phyloP scores from a whole-genome alignment of 2,888 invertebrate genomes.

The Oasisia sp. region DNA sequence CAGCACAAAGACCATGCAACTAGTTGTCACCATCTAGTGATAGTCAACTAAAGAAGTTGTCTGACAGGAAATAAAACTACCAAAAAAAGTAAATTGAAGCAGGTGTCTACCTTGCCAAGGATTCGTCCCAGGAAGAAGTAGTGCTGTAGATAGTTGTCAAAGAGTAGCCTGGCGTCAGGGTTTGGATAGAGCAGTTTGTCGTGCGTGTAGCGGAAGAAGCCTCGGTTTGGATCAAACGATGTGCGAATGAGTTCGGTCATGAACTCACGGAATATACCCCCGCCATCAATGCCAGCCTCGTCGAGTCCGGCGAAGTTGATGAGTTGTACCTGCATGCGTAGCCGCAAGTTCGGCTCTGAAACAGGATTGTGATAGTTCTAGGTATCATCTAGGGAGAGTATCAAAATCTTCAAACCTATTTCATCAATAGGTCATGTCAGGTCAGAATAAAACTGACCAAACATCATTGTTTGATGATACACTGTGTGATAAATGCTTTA shows the following conservation, averaged over 20 bases:
- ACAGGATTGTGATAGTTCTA: not conserved
- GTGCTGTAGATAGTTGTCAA: conserved; percentile 87
- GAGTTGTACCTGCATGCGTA: conserved; percentile 87
- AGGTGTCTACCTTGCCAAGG: conserved; percentile 78
- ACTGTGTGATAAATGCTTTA: not conserved
- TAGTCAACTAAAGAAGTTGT: no score
- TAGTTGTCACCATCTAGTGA: no score
- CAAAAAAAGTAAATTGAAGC: no score
- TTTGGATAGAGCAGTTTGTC: conserved; percentile 96
- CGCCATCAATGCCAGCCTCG: conserved; percentile 97
- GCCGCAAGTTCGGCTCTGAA: conserved; percentile 84
- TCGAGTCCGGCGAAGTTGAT: conserved; percentile 90
- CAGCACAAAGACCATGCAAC: no score
- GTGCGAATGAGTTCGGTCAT: conserved; percentile 92
- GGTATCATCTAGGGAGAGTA: not conserved
- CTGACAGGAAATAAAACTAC: no score
- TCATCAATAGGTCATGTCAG: not conserved
- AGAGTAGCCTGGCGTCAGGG: conserved; percentile 84
- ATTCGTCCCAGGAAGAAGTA: conserved; percentile 95
- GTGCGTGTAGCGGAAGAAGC: conserved; percentile 85
- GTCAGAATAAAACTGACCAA: not conserved
- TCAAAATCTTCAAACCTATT: not conserved
- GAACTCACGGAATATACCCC: conserved; percentile 96
- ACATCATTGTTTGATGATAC: not conserved
- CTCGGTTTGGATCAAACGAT: conserved; percentile 93